Base-by-base conservation (phyloP, 2,113 vertebrate genomes). In the Halcyon malimbica region DNA sequence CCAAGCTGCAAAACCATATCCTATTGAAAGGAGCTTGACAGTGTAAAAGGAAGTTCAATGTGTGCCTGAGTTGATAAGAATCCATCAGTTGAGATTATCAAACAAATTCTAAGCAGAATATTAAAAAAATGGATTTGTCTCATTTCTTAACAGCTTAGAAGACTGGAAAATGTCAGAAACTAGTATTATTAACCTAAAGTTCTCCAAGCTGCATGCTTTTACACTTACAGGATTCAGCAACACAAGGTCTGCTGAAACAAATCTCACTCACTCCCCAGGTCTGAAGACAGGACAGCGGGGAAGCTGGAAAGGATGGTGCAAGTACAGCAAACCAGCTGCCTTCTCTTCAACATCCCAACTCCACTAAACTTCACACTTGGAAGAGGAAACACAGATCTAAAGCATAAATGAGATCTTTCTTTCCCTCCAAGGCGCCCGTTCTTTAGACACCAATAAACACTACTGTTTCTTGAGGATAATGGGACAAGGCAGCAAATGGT, bases 321-420 rank as follows among this genome's bases (percentile, higher is more conserved):
- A 48, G 42, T 20, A 41, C 11, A 12, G n/a, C 69, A 75, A 39
- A 54, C 3, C n/a, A 74, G 33, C 37, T 33, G 33, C 57, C 25
- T 53, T 83, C 48, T 41, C 63, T 74, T 62, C 77, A 75, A 26
- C n/a, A 71, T 11, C 14, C 39, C 25, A 73, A 53, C 37, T 69
- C 28, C 59, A 11, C 13, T 63, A 35, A 67, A 75, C 87, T 51
- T 48, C 60, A 29, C n/a, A 82, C 57, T 56, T 24, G 17, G 13
- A 51, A 82, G 31, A 91, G 31, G 29, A 84, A 91, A 94, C 24
- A 35, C 17, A 74, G 19, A 74, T 90, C 18, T 83, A 35, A 81
- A 81, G 39, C 3, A 0, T 35, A 29, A 92, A 77, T 5, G 16
- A 33, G 35, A 85, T 39, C 28, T 83, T 53, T 31, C 60, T 12